Conservation (phyloP, 2,113 vertebrate species). For the Prinia subflava region DNA sequence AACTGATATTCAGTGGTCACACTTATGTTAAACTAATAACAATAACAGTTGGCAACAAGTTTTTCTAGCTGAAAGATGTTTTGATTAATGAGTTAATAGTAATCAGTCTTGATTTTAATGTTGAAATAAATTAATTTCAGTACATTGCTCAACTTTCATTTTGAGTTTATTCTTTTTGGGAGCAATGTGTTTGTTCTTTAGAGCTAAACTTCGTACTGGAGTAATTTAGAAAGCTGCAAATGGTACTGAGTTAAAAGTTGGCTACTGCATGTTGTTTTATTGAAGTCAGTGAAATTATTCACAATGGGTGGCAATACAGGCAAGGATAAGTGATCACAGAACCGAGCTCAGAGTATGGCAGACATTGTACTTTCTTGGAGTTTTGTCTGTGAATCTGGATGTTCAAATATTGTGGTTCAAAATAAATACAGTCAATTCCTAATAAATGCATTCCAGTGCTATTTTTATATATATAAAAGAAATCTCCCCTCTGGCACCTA, state of each 20-base stretch:
- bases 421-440: constrained; percentile 23
- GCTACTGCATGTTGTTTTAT: background rate
- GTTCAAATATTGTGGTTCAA: background rate
- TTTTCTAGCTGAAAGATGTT: background rate
- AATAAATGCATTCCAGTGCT: constrained; percentile 17
- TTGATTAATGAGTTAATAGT: background rate
- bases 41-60: background rate
- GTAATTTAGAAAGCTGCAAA: background rate
- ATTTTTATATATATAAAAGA: background rate
- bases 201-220: background rate
- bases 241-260: background rate
- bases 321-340: background rate
- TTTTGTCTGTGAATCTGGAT: background rate
- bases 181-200: background rate
- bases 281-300: background rate
- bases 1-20: background rate
- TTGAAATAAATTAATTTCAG: background rate
- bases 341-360: fast-evolving
- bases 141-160: background rate
- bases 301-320: background rate
- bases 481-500: background rate
- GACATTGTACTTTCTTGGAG: background rate
- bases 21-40: background rate
- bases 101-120: background rate
- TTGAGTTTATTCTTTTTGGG: background rate